Evolutionary conservation across 1,140 invertebrate species (phyloP).

Genomic region (Goniozus legneri): DNA sequence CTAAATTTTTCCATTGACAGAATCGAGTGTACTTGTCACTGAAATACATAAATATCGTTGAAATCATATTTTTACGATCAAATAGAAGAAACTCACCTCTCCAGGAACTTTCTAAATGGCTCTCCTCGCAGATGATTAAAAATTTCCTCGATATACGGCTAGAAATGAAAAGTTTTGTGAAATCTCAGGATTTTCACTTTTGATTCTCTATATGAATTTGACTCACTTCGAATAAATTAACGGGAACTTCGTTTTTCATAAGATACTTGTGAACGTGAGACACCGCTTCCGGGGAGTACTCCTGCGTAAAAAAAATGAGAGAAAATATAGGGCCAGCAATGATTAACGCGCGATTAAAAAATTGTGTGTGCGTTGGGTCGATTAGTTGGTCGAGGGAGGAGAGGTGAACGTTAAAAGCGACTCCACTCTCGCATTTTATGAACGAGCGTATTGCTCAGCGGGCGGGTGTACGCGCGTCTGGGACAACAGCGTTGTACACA

Average conservation of each 20-base stretch:
- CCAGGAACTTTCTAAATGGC: constrained; percentile 95
- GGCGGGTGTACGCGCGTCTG: no score
- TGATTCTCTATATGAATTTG: constrained; percentile 15
- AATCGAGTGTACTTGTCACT: constrained; percentile 99
- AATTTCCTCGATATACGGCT: constrained; percentile 99
- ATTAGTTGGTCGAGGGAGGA: no score
- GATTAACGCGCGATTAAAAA: no score
- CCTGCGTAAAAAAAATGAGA: constrained; percentile 68
- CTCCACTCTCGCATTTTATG: no score
- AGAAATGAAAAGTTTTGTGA: no score
- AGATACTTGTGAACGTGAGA: constrained; percentile 96
- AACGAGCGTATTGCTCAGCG: no score
- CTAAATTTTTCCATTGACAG: constrained; percentile 99
- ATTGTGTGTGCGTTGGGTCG: no score
- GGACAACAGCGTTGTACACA: no score
- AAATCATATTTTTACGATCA: constrained; percentile 7
- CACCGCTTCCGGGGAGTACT: constrained; percentile 95
- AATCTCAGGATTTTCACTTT: no score
- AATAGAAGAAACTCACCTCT: constrained; percentile 71
- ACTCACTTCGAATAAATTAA: constrained; percentile 94
- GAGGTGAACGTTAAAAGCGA: no score
- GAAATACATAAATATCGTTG: constrained; percentile 38
- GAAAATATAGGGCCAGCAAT: no score
- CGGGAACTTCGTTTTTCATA: constrained; percentile 94
- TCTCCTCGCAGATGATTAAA: constrained; percentile 94